Evolutionary conservation across 2,113 vertebrate species (phyloP), one percentile per base, ranked within the genome.

Genomic region (Brachyhypopomus gauderio): DNA sequence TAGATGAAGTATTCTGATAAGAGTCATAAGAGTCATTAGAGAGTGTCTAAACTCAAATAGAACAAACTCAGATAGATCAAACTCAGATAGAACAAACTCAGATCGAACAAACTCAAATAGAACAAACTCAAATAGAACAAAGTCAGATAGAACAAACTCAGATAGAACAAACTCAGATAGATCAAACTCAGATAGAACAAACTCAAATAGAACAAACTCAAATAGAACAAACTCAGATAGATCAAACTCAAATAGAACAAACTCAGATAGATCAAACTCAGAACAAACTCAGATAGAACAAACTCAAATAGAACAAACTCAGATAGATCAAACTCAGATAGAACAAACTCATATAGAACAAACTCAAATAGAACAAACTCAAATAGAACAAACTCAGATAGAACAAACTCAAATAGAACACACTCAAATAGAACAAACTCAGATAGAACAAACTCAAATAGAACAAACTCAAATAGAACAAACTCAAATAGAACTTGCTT

Each of bases 1-100:
- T 20, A 77, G 80, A 80, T 70, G n/a, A 60, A n/a, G 20, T n/a
- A 3, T 20, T 41, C 56, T 72, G 80, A 79, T 80, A 83, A 78
- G 3, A 56, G 48, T 75, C 70, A 85, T 78, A 78, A 72, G 8
- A 36, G 64, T n/a, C n/a, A n/a, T n/a, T n/a, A n/a, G n/a, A n/a
- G n/a, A 55, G 25, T 20, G 59, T 85, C 75, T 63, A 67, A 81
- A 81, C 75, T 75, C 34, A 67, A 58, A 78, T 38, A 59, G 59
- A 20, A 41, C 2, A 30, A 30, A 30, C 30, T 30, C 30, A 30
- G 30, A 30, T 30, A 30, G 30, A 30, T n/a, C 2, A 30, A 30
- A 30, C 30, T 30, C 30, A 30, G 30, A 30, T 30, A 30, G 30
- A 30, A n/a, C n/a, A 67, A 81, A 81, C 75, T 75, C 34, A 67